These are phyloP conservation scores for Mesorhabditis sp. DNA, from an alignment of 2,888 invertebrate species.

Conservation along the genomic window DNA sequence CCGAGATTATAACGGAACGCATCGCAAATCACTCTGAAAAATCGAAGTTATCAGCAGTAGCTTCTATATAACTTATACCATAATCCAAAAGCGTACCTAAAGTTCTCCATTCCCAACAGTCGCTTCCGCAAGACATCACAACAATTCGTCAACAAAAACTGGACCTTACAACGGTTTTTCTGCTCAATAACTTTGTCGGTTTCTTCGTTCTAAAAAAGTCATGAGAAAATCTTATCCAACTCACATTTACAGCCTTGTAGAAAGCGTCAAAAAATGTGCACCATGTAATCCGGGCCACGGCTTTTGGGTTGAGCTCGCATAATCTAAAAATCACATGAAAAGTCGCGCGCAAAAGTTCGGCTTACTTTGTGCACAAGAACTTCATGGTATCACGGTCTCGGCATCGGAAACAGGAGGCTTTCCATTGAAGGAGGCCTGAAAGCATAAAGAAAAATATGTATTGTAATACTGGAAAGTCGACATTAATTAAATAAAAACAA, in stretches of 20 bases:
- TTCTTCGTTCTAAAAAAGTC: conserved; percentile 25
- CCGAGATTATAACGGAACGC: conserved; percentile 34
- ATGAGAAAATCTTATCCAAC: background rate
- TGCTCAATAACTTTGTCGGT: conserved; percentile 26
- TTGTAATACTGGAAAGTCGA: no score
- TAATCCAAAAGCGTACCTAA: background rate
- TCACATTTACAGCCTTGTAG: conserved; percentile 18
- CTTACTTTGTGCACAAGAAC: conserved; percentile 28
- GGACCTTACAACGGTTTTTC: conserved; percentile 28
- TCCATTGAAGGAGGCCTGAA: conserved; percentile 36
- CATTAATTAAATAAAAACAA: no score
- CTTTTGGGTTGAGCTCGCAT: conserved; percentile 27
- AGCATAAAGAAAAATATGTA: no score
- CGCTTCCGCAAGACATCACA: conserved; percentile 27
- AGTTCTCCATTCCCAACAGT: conserved; percentile 27
- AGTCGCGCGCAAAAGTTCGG: background rate
- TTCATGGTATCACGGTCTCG: conserved; percentile 29
- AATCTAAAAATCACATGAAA: conserved; percentile 9
- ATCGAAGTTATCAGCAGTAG: conserved; percentile 2
- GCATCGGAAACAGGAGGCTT: conserved; percentile 30
- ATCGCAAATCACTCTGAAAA: conserved; percentile 34
- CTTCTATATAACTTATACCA: background rate
- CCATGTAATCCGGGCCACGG: conserved; percentile 33
- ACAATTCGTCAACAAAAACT: conserved; percentile 33
- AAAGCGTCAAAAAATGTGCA: conserved; percentile 35